These are phyloP conservation scores for Diuraphis noxia DNA, from an alignment of 1,140 invertebrate genomes.

Conservation along the genomic window DNA sequence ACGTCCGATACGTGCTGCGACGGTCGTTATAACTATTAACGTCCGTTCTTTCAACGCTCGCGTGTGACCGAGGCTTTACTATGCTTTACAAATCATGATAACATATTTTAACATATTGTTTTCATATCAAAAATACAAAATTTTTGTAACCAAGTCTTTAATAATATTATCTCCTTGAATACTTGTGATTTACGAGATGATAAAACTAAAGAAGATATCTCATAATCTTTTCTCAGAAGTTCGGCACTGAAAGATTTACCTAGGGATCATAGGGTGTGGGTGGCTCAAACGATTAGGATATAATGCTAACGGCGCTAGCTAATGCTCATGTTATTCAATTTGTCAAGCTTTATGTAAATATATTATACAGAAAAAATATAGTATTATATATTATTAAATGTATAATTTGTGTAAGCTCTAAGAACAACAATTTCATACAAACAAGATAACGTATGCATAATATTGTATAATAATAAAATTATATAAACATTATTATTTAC, in stretches of 20 bases:
- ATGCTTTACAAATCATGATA: too few species aligned
- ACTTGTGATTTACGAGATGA: not conserved
- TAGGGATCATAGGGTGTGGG: not conserved
- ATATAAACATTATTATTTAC: too few species aligned
- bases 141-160: not conserved
- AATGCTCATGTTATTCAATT: not conserved
- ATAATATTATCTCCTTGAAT: too few species aligned
- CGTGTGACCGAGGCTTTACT: too few species aligned
- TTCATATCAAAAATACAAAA: not conserved
- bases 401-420: not conserved
- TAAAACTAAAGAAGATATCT: not conserved
- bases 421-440: not conserved
- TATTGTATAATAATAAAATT: not conserved
- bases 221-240: not conserved
- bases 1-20: too few species aligned
- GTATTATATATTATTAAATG: not conserved
- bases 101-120: too few species aligned
- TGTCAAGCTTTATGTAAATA: conserved; percentile 9
- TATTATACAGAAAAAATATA: not conserved
- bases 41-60: too few species aligned
- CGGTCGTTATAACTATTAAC: too few species aligned
- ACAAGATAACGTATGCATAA: not conserved
- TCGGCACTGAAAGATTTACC: not conserved
- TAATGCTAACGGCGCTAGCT: not conserved
- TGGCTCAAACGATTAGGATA: not conserved